A percentile compares a stretch with the other conserved stretches of the same genome.
phyloP scores from a whole-genome alignment of 1,140 invertebrate genomes.

The Neelides sp. region DNA sequence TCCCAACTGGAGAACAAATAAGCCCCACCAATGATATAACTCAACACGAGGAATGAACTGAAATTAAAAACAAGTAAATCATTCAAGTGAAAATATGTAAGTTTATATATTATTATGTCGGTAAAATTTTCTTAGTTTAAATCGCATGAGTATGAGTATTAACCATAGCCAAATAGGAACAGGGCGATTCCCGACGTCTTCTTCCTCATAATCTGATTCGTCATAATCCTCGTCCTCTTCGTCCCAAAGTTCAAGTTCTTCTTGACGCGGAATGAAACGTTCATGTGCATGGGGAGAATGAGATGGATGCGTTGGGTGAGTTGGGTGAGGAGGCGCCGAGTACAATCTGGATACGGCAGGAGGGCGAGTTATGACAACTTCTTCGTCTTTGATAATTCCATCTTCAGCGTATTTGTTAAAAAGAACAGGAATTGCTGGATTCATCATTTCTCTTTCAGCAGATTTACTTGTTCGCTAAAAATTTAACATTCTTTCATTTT shows the following conservation, averaged over 20 bases:
- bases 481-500: no score
- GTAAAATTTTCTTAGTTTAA: no score
- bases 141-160: no score
- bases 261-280: conserved; percentile 40
- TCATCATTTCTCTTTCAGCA: conserved; percentile 18
- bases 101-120: no score
- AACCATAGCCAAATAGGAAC: conserved; percentile 78
- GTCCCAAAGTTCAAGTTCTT: conserved; percentile 29
- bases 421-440: conserved; percentile 42
- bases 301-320: neutral
- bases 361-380: conserved; percentile 3
- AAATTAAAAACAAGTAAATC: no score
- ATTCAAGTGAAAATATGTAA: no score
- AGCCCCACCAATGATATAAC: conserved; percentile 76
- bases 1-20: conserved; percentile 69
- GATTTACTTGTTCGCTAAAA: conserved; percentile 26
- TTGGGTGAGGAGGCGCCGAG: neutral
- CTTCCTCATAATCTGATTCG: conserved; percentile 25
- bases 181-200: conserved; percentile 41
- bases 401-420: conserved; percentile 57
- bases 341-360: neutral
- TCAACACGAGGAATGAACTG: conserved; percentile 53
- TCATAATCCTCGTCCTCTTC: conserved; percentile 28
- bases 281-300: neutral
- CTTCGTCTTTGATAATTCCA: no score